phyloP scores from a whole-genome alignment of 1,140 invertebrate species.

The Glossosoma conforme region DNA sequence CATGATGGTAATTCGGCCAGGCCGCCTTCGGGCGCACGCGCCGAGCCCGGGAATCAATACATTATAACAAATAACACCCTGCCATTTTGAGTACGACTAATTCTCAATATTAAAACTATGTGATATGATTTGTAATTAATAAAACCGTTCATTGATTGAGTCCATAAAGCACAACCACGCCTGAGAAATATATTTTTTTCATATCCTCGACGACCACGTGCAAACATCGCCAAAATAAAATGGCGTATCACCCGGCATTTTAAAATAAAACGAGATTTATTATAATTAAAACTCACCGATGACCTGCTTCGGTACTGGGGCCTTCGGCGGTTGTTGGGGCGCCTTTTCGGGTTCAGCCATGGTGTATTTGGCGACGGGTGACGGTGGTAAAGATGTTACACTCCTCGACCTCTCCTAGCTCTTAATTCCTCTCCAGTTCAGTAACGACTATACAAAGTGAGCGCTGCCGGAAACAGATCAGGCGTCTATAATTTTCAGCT shows the following conservation, averaged over 20 bases:
- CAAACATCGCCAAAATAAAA: constrained; percentile 10
- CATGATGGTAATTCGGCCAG: no score
- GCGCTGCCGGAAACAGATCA: neutral
- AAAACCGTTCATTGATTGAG: neutral
- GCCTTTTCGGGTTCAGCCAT: constrained; percentile 53
- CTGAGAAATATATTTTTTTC: constrained; percentile 6
- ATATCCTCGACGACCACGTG: constrained; percentile 14
- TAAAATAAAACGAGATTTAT: constrained; percentile 1
- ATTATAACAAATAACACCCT: neutral
- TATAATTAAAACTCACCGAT: constrained; percentile 49
- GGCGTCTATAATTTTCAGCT: neutral
- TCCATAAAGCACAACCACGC: neutral
- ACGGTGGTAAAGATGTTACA: constrained; percentile 50
- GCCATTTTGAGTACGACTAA: constrained; percentile 9
- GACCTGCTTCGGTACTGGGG: constrained; percentile 47
- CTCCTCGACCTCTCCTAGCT: constrained; percentile 51
- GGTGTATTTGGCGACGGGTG: constrained; percentile 52
- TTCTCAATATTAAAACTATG: no score
- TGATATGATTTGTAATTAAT: neutral
- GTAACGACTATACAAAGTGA: neutral
- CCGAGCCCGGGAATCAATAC: constrained; percentile 1
- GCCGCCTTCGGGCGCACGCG: constrained; percentile 3
- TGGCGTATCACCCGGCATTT: constrained; percentile 10
- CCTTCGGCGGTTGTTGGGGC: constrained; percentile 44
- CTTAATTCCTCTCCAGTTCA: constrained; percentile 41